Evolutionary conservation across 2,797 vertebrate genomes (phyloP).

Genomic region (Geotrypetes seraphini): DNA sequence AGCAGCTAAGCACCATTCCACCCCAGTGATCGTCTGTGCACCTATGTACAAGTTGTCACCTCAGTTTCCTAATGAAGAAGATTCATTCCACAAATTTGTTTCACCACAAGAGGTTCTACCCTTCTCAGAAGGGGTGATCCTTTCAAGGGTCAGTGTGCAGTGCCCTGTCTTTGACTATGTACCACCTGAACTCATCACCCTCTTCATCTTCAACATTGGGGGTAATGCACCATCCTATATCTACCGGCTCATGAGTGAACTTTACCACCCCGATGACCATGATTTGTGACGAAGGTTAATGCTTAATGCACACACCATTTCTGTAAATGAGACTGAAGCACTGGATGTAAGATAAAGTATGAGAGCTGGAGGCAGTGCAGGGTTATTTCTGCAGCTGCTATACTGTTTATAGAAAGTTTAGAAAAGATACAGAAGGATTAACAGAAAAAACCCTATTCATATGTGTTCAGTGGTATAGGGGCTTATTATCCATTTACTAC

Average conservation of each 20-base stretch:
- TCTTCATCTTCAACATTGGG: conserved; percentile 96
- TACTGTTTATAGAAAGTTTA: too few relatives aligned
- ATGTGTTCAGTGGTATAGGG: too few relatives aligned
- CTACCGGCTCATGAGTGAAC: conserved; percentile 97
- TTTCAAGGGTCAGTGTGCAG: conserved; percentile 88
- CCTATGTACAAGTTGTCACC: conserved; percentile 97
- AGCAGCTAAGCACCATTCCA: conserved; percentile 92
- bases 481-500: too few relatives aligned
- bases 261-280: too few relatives aligned
- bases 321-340: too few relatives aligned
- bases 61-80: conserved; percentile 95
- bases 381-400: too few relatives aligned
- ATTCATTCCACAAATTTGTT: conserved; percentile 95
- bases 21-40: conserved; percentile 90
- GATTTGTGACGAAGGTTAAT: conserved; percentile 76
- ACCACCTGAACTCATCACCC: conserved; percentile 91
- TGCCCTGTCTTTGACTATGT: too few relatives aligned
- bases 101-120: conserved; percentile 92
- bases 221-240: conserved; percentile 93
- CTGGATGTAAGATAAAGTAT: too few relatives aligned
- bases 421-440: too few relatives aligned
- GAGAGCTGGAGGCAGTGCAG: too few relatives aligned
- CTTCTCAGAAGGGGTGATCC: conserved; percentile 94
- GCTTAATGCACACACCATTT: too few relatives aligned
- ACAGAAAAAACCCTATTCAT: too few relatives aligned